Evolutionary conservation across 1,140 invertebrate species (phyloP), one percentile per base, ranked within the genome.

Genomic region (Phocides pigmalion): DNA sequence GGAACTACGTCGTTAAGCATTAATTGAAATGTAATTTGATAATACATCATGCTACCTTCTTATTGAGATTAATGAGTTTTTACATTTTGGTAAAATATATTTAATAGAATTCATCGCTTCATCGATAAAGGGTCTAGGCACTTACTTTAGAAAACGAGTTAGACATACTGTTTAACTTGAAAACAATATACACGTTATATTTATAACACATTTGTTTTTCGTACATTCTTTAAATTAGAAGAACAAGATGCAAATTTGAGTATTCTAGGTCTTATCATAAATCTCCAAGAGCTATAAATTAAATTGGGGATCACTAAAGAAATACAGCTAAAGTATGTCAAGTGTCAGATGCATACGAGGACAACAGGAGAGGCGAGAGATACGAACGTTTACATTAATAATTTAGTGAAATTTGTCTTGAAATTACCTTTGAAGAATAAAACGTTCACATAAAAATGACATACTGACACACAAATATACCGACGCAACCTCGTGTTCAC

Each of bases 401-500:
- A 19, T 51, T 66, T 12, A 46, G 4, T 12, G 16, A 62, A 49
- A 46, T 35, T 49, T 20, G 41, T 64, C 32, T 17, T 17, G 51
- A 44, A 51, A 51, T 19, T 64, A 64, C 44, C 39, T 64, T 54
- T 42, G 14, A 28, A 25, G 28, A 53, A 53, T 39, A 53, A 46
- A 59, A 39, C 20, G 19, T 22, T 9, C 50, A 47, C 25, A 65
- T 51, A 65, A 62, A 71, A 65, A 70, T 68, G 56, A 68, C 41
- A 70, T 22, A 42, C 20, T 76, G 62, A 68, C 46, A 64, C 64
- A 66, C 51, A 73, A 75, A 80, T 70, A 72, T 59, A 17, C 47
- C 61, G 17, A 44, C 16, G 50, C 47, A 68, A 65, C 72, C 70
- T 82, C 76, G 74, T 63, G 61, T 41, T 58, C 37, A 59, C 50